phyloP scores from a whole-genome alignment of 2,113 vertebrate genomes.

The Phalacrocorax aristotelis region DNA sequence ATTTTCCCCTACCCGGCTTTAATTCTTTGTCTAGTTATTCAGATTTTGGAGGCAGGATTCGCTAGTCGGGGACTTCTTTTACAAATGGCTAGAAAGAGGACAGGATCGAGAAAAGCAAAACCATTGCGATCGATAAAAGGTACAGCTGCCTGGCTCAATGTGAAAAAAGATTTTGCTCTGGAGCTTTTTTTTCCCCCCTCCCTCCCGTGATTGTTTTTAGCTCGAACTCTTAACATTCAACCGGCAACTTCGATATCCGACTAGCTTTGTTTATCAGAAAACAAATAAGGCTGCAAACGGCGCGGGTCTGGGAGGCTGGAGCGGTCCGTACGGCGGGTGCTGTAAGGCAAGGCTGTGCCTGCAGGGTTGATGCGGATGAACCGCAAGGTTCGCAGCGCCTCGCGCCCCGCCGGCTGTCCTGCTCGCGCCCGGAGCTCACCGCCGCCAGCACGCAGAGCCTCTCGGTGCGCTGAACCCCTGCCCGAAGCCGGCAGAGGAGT shows the following conservation, averaged over 20 bases:
- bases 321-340: neutral
- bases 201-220: neutral
- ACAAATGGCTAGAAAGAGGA: neutral
- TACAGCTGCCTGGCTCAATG: neutral
- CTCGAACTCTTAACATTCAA: neutral
- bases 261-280: neutral
- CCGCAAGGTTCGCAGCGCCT: neutral
- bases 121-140: neutral
- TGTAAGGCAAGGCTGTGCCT: neutral
- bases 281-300: neutral
- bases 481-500: neutral
- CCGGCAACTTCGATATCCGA: neutral
- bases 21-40: conserved; percentile 41
- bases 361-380: neutral
- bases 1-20: neutral
- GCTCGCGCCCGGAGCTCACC: neutral
- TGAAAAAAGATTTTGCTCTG: neutral
- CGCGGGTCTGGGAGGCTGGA: neutral
- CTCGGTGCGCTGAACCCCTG: neutral
- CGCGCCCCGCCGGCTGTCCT: neutral
- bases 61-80: neutral
- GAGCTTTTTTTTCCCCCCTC: neutral
- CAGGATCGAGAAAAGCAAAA: neutral
- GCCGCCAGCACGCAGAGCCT: neutral
- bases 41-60: neutral